Percentiles rank a stretch among this genome's conserved stretches.
Conservation (phyloP, 2,113 vertebrate species). For the Hystrix brachyura region DNA sequence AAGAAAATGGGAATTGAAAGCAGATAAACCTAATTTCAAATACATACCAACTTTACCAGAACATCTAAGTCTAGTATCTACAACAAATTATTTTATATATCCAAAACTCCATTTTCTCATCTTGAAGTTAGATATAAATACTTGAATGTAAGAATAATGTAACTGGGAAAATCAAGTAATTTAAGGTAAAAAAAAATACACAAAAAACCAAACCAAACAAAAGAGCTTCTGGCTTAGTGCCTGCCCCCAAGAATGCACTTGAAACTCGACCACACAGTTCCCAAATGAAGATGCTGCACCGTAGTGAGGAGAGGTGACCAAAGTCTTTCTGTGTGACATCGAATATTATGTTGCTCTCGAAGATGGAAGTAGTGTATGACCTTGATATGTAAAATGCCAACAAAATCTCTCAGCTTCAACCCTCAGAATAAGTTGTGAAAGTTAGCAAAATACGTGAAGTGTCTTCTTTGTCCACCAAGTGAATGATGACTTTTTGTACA, state of each 20-base stretch:
- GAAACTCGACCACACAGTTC: not conserved
- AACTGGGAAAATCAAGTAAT: not conserved
- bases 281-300: not conserved
- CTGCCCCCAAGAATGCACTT: not conserved
- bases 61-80: not conserved
- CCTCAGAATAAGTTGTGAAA: constrained; percentile 38
- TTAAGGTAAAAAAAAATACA: not conserved
- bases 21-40: not conserved
- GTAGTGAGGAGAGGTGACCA: not conserved
- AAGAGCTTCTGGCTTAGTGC: not conserved
- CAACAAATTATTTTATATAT: not conserved
- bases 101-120: not conserved
- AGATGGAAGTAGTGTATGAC: not conserved
- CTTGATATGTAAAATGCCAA: not conserved
- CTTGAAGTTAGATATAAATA: not conserved
- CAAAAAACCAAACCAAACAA: not conserved
- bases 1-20: constrained; percentile 1
- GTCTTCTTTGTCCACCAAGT: constrained; percentile 43
- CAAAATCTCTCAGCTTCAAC: not conserved
- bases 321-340: not conserved
- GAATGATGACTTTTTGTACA: not conserved
- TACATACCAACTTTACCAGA: not conserved
- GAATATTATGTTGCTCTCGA: not conserved
- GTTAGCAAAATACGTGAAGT: constrained; percentile 5
- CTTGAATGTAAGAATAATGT: not conserved